Evolutionary conservation across 2,113 vertebrate species (phyloP), one percentile per base, ranked within the genome.

Genomic region (Halcyon malimbica): DNA sequence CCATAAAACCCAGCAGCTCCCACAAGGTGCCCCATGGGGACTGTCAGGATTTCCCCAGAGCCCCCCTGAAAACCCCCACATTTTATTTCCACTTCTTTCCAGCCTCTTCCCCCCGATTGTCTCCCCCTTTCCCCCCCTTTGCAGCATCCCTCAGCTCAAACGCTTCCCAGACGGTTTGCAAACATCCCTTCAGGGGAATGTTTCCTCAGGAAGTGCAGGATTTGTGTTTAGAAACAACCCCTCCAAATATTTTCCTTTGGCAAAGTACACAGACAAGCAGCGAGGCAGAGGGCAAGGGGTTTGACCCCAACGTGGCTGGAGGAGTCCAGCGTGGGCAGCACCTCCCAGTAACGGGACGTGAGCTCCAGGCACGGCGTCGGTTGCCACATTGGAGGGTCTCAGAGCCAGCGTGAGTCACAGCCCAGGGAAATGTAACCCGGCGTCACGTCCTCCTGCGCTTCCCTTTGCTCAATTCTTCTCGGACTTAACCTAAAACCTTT

Each of bases 311-410:
- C 0, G 0, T 5, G 44, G 10, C 41, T n/a, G 83, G 44, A 41
- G 80, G 37, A 41, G 53, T 3, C 44, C 1, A 2, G 65, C 48
- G 24, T 10, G 63, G 26, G 24, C 39, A 75, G 42, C 68, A 23
- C 5, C n/a, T 9, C 48, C 10, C 16, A 28, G 11, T 1, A 3
- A 3, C 35, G 35, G 80, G 83, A 68, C 42, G 6, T 35, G 46
- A 93, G 50, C 39, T 35, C 59, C 1, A 1, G 42, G 3, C 65
- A 69, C 13, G 2, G 12, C 68, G n/a, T 39, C 33, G 18, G 9
- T 51, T 11, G 2, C 4, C 0, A 9, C 26, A 3, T 25, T 20
- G 0, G 13, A 91, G 12, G 3, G 3, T 23, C 35, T 5, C 73
- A 37, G 78, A 60, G 41, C 54, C 5, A 15, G 3, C 4, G 16